Conservation (phyloP, 2,888 invertebrate species). For the Parapristionchus giblindavisi region DNA sequence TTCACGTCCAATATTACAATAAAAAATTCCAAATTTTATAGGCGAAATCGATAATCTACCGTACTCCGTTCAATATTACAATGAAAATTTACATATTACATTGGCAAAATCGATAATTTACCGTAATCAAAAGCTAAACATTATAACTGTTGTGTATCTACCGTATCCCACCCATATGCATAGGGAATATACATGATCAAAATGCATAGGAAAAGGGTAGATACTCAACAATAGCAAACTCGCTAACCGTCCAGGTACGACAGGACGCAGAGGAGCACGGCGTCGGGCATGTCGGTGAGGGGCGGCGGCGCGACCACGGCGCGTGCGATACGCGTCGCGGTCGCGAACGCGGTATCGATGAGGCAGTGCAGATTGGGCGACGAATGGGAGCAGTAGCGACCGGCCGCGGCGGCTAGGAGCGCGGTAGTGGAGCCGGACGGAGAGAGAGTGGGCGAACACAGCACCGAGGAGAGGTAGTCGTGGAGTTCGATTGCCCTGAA, state of each 20-base stretch:
- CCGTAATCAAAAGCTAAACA: not conserved
- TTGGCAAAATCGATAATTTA: too few relatives aligned
- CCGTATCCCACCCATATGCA: not conserved
- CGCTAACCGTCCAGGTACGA: conserved; percentile 16
- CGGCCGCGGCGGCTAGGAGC: not conserved
- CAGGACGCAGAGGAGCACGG: conserved; percentile 2
- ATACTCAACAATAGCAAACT: not conserved
- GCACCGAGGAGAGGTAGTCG: conserved; percentile 30
- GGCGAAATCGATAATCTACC: too few relatives aligned
- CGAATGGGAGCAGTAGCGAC: not conserved
- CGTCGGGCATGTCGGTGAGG: conserved; percentile 11
- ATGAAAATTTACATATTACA: not conserved
- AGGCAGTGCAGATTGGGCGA: conserved; percentile 30
- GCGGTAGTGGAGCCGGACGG: too few relatives aligned
- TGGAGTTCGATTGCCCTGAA: conserved; percentile 28
- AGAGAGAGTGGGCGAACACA: conserved; percentile 13
- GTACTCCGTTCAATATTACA: not conserved
- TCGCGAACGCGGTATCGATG: conserved; percentile 6
- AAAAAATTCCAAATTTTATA: not conserved
- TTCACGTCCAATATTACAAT: not conserved
- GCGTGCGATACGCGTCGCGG: conserved; percentile 23
- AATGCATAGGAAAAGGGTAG: not conserved
- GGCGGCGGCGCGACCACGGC: conserved; percentile 16
- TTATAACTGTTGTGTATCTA: not conserved
- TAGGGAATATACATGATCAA: not conserved